Percentiles rank a stretch among this genome's conserved stretches.
phyloP scores from a whole-genome alignment of 2,113 vertebrate species.

The Numenius arquata region DNA sequence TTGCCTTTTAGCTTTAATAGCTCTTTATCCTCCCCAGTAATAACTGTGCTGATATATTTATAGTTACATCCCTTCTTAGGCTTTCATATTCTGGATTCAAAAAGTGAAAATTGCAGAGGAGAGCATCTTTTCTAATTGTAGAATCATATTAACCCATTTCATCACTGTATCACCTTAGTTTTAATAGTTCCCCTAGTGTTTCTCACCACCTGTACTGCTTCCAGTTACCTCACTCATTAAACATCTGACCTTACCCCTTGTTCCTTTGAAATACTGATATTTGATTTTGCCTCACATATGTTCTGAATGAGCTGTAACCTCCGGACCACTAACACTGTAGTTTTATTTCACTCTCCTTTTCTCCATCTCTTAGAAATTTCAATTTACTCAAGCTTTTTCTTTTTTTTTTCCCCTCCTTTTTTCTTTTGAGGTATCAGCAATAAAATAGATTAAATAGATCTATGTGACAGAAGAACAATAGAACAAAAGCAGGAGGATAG shows the following conservation, averaged over 20 bases:
- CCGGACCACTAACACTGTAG: background rate
- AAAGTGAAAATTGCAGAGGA: background rate
- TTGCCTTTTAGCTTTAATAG: background rate
- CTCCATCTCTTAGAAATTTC: background rate
- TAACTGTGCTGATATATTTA: background rate
- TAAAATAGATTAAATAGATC: background rate
- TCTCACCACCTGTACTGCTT: background rate
- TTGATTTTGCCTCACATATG: background rate
- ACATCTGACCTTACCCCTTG: background rate
- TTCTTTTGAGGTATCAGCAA: background rate
- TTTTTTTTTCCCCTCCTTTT: background rate
- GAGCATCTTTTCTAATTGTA: background rate
- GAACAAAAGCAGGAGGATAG: background rate
- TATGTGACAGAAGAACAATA: background rate
- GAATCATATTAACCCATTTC: background rate
- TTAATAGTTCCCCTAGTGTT: background rate
- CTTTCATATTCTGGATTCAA: background rate
- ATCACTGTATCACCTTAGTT: background rate
- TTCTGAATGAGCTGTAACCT: background rate
- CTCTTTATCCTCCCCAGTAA: background rate
- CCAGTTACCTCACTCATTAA: background rate
- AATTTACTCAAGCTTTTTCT: background rate
- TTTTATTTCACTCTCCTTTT: background rate
- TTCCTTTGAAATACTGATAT: background rate
- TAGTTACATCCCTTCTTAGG: background rate